Percentiles rank a stretch among this genome's conserved stretches.
phyloP scores from a whole-genome alignment of 2,113 vertebrate genomes.

The Pipra filicauda region DNA sequence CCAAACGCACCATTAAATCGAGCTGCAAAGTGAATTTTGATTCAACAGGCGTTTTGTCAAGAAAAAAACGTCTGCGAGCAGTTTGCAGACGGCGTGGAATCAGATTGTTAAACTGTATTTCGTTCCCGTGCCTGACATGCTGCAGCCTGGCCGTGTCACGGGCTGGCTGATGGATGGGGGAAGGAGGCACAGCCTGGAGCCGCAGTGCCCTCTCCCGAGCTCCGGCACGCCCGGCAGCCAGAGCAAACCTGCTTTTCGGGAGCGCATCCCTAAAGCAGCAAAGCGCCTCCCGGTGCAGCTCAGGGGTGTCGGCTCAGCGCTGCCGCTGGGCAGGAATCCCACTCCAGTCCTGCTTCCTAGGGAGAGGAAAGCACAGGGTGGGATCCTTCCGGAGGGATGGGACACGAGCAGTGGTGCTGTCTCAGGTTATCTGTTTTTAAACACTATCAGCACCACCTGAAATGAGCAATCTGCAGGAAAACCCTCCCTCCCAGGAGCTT shows the following conservation, averaged over 20 bases:
- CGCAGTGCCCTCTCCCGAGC: conserved; percentile 53
- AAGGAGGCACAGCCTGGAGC: neutral
- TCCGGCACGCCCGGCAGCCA: neutral
- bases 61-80: neutral
- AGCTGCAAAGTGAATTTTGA: neutral
- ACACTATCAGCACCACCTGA: neutral
- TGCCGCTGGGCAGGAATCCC: neutral
- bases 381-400: neutral
- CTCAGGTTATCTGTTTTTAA: neutral
- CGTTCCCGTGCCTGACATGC: neutral
- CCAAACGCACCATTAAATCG: neutral
- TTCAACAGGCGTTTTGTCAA: neutral
- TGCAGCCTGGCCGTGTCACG: neutral
- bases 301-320: neutral
- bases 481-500: neutral
- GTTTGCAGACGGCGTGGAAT: conserved; percentile 22
- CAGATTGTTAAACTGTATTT: conserved; percentile 33
- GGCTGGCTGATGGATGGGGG: neutral
- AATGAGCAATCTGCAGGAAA: neutral
- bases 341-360: neutral
- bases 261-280: neutral
- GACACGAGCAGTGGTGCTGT: neutral
- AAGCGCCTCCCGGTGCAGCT: neutral
- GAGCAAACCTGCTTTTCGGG: neutral
- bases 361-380: neutral